Percentiles rank a stretch among this genome's conserved stretches.
These are phyloP conservation scores for Temnothorax nylanderi DNA, from an alignment of 1,140 invertebrate genomes.

Conservation along the genomic window DNA sequence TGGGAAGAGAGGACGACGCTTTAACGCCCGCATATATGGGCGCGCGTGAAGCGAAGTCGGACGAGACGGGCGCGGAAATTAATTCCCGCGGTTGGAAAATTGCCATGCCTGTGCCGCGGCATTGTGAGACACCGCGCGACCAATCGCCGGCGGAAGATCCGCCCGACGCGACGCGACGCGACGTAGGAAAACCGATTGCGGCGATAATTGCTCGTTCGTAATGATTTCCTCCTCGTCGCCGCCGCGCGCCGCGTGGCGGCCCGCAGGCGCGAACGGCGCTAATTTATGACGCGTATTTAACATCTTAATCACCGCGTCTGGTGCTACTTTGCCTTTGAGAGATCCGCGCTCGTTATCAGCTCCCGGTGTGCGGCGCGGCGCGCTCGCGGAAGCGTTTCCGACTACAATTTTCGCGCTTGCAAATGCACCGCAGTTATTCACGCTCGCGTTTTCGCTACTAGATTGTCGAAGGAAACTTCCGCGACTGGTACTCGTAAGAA, in stretches of 20 bases:
- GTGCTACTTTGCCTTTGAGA: slow-evolving; percentile 23
- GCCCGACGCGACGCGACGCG: neutral
- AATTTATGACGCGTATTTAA: slow-evolving; percentile 59
- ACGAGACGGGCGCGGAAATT: slow-evolving; percentile 61
- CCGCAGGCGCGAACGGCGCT: neutral
- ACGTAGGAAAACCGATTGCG: slow-evolving; percentile 49
- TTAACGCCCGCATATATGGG: slow-evolving; percentile 41
- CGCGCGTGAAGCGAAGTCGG: slow-evolving; percentile 27
- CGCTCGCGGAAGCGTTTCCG: slow-evolving; percentile 4
- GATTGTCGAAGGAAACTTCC: neutral
- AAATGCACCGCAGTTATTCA: slow-evolving; percentile 20
- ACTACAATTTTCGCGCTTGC: slow-evolving; percentile 19
- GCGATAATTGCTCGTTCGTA: slow-evolving; percentile 57
- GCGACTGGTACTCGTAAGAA: neutral
- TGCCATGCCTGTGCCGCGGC: slow-evolving; percentile 12
- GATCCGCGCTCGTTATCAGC: slow-evolving; percentile 47
- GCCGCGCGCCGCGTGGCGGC: too few relatives aligned
- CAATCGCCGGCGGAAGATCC: slow-evolving; percentile 41
- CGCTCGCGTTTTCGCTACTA: slow-evolving; percentile 4
- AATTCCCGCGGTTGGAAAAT: slow-evolving; percentile 64
- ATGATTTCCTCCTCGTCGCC: slow-evolving; percentile 44
- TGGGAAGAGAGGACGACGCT: neutral
- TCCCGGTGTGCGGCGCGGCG: neutral
- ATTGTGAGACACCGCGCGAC: slow-evolving; percentile 26
- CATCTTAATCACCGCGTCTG: slow-evolving; percentile 59